phyloP scores from a whole-genome alignment of 2,797 vertebrate genomes.

The Pelobates cultripes region DNA sequence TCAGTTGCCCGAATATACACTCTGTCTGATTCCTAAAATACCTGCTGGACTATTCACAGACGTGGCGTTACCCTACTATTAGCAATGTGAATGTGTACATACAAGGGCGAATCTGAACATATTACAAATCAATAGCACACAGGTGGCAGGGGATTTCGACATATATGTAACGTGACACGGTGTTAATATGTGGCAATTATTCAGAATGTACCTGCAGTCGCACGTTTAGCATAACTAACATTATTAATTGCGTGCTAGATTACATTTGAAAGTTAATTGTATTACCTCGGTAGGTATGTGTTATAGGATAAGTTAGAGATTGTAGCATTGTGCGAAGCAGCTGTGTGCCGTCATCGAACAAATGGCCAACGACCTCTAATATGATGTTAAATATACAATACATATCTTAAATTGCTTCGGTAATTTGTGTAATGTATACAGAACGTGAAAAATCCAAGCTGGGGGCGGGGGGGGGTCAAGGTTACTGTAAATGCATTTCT shows the following conservation, averaged over 20 bases:
- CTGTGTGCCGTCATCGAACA: neutral
- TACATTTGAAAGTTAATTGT: neutral
- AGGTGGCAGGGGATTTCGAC: neutral
- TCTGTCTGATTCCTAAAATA: too few species aligned
- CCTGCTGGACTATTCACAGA: too few species aligned
- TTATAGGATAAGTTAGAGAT: neutral
- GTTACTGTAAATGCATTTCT: too few species aligned
- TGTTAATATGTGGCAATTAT: neutral
- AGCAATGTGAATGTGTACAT: too few species aligned
- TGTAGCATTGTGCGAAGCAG: neutral
- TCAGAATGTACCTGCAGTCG: neutral
- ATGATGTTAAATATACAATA: neutral
- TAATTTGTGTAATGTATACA: neutral
- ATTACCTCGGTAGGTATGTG: neutral
- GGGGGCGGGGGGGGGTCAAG: too few species aligned
- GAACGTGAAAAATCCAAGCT: neutral
- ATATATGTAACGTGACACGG: neutral
- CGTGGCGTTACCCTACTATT: too few species aligned
- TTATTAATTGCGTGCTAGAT: conserved; percentile 4
- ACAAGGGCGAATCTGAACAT: too few species aligned
- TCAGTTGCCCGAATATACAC: too few species aligned
- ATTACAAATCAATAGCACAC: neutral
- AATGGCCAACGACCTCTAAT: neutral
- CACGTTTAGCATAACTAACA: neutral
- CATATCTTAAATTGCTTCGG: neutral